Conservation (phyloP, 1,140 invertebrate genomes). For the Coboldia fuscipes region DNA sequence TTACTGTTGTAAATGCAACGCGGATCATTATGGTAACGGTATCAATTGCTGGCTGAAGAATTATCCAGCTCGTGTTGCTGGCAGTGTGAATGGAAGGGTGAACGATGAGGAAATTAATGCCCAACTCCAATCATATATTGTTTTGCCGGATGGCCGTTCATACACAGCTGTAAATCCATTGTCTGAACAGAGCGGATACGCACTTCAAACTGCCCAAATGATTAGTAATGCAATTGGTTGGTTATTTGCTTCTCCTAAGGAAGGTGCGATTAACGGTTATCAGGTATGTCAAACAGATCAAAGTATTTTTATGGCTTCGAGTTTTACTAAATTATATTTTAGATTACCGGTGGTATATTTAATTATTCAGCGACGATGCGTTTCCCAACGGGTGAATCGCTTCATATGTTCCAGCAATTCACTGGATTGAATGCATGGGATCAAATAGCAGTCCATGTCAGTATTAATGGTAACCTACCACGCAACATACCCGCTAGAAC, state of each 20-base stretch:
- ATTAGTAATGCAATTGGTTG: slow-evolving; percentile 70
- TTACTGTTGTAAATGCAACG: slow-evolving; percentile 70
- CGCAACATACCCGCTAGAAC: slow-evolving; percentile 29
- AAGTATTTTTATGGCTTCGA: neutral
- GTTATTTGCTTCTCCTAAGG: slow-evolving; percentile 68
- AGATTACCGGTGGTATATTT: slow-evolving; percentile 50
- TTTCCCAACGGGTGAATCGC: slow-evolving; percentile 42
- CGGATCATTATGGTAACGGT: slow-evolving; percentile 77
- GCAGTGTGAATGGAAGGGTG: slow-evolving; percentile 57
- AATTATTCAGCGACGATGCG: slow-evolving; percentile 57
- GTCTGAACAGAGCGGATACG: slow-evolving; percentile 43
- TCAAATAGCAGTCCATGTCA: slow-evolving; percentile 55
- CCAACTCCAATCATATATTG: slow-evolving; percentile 83
- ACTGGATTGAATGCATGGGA: slow-evolving; percentile 79
- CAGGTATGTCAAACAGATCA: slow-evolving; percentile 29
- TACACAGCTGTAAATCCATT: slow-evolving; percentile 79
- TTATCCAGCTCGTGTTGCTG: slow-evolving; percentile 62
- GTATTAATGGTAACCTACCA: slow-evolving; percentile 64
- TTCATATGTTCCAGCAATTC: slow-evolving; percentile 56
- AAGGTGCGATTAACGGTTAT: slow-evolving; percentile 64
- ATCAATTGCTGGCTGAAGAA: slow-evolving; percentile 64
- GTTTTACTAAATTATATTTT: neutral
- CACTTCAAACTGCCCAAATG: slow-evolving; percentile 56
- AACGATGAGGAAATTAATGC: slow-evolving; percentile 52
- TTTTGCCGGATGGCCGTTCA: slow-evolving; percentile 65